Evolutionary conservation across 2,797 vertebrate species (phyloP), one percentile per base, ranked within the genome.

Genomic region (Loris lydekkerianus): DNA sequence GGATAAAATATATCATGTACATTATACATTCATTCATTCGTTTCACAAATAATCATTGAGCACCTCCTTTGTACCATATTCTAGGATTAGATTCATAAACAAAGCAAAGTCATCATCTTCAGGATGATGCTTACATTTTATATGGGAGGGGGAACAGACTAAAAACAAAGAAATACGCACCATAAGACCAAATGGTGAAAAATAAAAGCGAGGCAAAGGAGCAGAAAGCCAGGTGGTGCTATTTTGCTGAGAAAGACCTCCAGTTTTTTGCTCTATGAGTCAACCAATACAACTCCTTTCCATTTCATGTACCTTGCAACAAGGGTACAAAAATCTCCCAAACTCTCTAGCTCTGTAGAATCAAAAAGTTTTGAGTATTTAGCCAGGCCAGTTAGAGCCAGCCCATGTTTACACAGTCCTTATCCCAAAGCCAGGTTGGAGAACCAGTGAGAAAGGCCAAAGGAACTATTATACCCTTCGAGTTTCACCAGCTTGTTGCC

Each of bases 121-220:
- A 56, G 43, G 49, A 40, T 40, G 17, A n/a, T 73, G 5, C 18
- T 67, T 63, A 61, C 4, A 75, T 75, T 88, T 75, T 69, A 91
- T 25, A 7, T 53, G 49, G 49, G 49, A 53, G 27, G 14, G 14
- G 27, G 25, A 63, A 58, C 9, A 90, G 15, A 65, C 81, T 34
- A 82, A 70, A 89, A 95, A 53, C 31, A 90, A 86, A 58, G 23
- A 93, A 89, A 70, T 53, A 67, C 29, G 72, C 14, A 93, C 10
- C 34, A 70, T n/a, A 60, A 82, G 3, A 17, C 17, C 58, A 43
- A 31, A 49, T 23, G 31, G 27, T 58, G 10, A 75, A 84, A 40
- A 89, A 81, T 61, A 77, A 95, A 91, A 73, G 9, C 14, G 56
- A 86, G 4, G n/a, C 56, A 94, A 80, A 83, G 13, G 23, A 23